phyloP scores from a whole-genome alignment of 2,888 invertebrate genomes.

The Stenolophus ochropezus region DNA sequence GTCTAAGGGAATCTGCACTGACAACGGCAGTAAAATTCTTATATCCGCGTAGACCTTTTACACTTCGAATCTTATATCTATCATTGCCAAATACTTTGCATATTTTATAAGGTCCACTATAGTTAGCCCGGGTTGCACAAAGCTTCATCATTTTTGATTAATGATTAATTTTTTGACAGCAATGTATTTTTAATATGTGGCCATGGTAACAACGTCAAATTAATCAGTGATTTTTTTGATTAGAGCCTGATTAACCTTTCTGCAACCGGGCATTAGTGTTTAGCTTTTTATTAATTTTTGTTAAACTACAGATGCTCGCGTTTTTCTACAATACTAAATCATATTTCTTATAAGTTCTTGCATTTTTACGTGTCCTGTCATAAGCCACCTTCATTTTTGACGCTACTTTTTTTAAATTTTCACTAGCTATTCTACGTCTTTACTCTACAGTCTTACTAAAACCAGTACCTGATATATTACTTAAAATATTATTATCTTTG shows the following conservation, averaged over 20 bases:
- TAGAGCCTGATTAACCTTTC: too few species aligned
- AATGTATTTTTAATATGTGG: too few species aligned
- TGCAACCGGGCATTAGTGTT: too few species aligned
- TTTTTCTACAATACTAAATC: slow-evolving; percentile 6
- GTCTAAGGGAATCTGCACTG: not conserved
- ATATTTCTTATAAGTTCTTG: not conserved
- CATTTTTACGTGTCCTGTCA: not conserved
- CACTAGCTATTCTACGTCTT: not conserved
- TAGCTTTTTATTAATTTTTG: not conserved
- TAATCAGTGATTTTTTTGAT: too few species aligned
- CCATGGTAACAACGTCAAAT: too few species aligned
- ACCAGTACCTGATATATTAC: not conserved
- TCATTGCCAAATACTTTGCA: not conserved
- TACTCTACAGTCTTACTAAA: not conserved
- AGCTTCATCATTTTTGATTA: too few species aligned
- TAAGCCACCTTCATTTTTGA: not conserved
- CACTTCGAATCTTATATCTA: slow-evolving; percentile 7
- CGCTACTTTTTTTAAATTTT: not conserved
- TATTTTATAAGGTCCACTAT: not conserved
- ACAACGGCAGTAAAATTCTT: not conserved
- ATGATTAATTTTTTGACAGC: too few species aligned
- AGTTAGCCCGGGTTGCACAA: too few species aligned
- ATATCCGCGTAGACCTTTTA: not conserved
- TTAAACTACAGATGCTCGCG: not conserved
- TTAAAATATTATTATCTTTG: not conserved